Percentiles rank a stretch among this genome's conserved stretches.
These are phyloP conservation scores for Pollenia amentaria DNA, from an alignment of 2,888 invertebrate species.

Conservation along the genomic window DNA sequence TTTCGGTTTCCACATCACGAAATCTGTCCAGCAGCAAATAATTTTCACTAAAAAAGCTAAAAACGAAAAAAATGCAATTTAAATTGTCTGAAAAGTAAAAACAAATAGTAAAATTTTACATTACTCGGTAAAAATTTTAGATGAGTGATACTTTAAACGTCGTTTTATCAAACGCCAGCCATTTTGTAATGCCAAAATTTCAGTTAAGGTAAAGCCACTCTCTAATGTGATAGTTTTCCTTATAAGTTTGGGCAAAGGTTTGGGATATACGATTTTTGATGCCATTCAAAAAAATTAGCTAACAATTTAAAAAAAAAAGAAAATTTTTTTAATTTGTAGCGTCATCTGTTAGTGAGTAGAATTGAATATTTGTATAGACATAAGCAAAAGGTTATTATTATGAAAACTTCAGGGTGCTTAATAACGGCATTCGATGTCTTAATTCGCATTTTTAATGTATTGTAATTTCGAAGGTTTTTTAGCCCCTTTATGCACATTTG, in stretches of 20 bases:
- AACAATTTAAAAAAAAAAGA: slow-evolving; percentile 10
- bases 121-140: slow-evolving; percentile 70
- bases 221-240: slow-evolving; percentile 47
- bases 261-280: slow-evolving; percentile 57
- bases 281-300: slow-evolving; percentile 38
- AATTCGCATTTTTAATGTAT: too few species aligned
- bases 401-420: background rate
- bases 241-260: slow-evolving; percentile 46
- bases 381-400: slow-evolving; percentile 21
- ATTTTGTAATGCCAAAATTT: slow-evolving; percentile 70
- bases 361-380: too few species aligned
- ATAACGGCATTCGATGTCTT: too few species aligned
- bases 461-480: too few species aligned
- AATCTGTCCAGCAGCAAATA: slow-evolving; percentile 76
- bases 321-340: background rate
- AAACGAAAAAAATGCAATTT: background rate
- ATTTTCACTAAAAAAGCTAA: slow-evolving; percentile 78
- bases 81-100: background rate
- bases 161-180: slow-evolving; percentile 72
- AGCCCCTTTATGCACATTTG: background rate
- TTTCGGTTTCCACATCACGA: slow-evolving; percentile 53
- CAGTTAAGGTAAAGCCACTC: slow-evolving; percentile 66
- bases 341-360: slow-evolving; percentile 11
- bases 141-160: slow-evolving; percentile 62
- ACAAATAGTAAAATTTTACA: background rate